Conservation (phyloP, 1,140 invertebrate genomes). For the Caenorhabditis briggsae region DNA sequence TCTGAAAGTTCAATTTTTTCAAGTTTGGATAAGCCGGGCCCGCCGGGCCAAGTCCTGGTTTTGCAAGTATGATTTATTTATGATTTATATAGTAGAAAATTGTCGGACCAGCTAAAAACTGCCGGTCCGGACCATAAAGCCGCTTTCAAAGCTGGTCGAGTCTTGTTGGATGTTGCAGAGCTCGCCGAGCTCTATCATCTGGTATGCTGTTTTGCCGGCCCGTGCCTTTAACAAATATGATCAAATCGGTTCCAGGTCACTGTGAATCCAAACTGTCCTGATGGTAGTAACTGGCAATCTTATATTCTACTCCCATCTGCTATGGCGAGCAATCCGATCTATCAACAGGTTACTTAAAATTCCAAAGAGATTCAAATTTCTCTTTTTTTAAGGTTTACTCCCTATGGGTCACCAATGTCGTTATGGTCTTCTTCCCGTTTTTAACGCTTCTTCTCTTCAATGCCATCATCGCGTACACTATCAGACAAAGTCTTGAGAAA, state of each 20-base stretch:
- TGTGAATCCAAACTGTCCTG: constrained; percentile 63
- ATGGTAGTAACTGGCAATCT: constrained; percentile 71
- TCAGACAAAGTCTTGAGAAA: constrained; percentile 66
- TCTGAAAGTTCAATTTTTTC: too few species aligned
- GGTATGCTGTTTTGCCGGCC: too few species aligned
- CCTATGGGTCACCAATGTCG: constrained; percentile 70
- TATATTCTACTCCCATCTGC: constrained; percentile 84
- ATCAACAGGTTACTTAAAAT: constrained; percentile 57
- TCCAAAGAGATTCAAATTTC: neutral
- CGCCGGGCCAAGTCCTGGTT: too few species aligned
- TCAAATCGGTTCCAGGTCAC: constrained; percentile 57
- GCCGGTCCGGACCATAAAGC: too few species aligned
- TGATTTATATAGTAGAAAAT: too few species aligned
- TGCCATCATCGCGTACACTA: constrained; percentile 71
- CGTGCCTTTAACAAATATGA: too few species aligned
- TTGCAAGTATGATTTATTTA: too few species aligned
- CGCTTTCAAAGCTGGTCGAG: too few species aligned
- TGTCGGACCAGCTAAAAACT: too few species aligned
- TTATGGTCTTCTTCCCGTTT: constrained; percentile 71
- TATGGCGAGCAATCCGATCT: constrained; percentile 87
- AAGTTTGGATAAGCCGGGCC: too few species aligned
- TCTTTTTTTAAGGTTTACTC: constrained; percentile 60
- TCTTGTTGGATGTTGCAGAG: too few species aligned
- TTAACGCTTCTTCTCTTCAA: constrained; percentile 68
- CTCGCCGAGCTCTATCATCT: too few species aligned